Evolutionary conservation across 2,888 invertebrate species (phyloP).

Genomic region (Timema cristinae): DNA sequence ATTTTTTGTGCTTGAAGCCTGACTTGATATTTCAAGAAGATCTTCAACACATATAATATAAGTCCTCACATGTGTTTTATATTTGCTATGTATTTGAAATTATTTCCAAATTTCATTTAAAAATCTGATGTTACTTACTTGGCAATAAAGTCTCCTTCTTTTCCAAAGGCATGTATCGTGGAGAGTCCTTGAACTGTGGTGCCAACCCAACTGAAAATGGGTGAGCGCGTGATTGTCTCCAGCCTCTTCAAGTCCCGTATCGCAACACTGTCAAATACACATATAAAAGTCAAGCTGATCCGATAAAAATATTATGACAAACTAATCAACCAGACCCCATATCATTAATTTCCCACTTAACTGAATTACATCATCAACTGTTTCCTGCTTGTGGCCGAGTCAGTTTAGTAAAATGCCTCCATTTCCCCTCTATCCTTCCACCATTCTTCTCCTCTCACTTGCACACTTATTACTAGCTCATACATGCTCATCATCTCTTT

Average conservation of each 20-base stretch:
- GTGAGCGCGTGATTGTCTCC: constrained; percentile 55
- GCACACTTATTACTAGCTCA: too few species aligned
- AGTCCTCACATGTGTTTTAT: not conserved
- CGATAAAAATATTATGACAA: too few species aligned
- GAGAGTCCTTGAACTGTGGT: constrained; percentile 56
- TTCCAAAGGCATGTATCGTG: constrained; percentile 58
- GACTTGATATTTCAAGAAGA: too few species aligned
- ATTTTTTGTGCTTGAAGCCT: too few species aligned
- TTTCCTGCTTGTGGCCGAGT: too few species aligned
- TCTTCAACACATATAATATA: too few species aligned
- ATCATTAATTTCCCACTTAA: too few species aligned
- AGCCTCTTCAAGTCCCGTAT: constrained; percentile 52
- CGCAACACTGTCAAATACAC: constrained; percentile 41
- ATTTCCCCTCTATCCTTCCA: too few species aligned
- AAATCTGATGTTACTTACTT: constrained; percentile 40
- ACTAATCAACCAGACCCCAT: too few species aligned
- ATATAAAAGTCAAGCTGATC: not conserved
- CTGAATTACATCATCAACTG: not conserved
- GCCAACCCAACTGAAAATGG: constrained; percentile 55
- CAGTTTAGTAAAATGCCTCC: too few species aligned
- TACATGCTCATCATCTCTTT: too few species aligned
- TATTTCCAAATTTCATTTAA: not conserved
- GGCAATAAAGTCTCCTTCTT: constrained; percentile 48
- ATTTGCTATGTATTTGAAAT: not conserved
- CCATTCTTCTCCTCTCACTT: not conserved